Conservation (phyloP, 2,797 vertebrate genomes). For the Sciurus carolinensis region DNA sequence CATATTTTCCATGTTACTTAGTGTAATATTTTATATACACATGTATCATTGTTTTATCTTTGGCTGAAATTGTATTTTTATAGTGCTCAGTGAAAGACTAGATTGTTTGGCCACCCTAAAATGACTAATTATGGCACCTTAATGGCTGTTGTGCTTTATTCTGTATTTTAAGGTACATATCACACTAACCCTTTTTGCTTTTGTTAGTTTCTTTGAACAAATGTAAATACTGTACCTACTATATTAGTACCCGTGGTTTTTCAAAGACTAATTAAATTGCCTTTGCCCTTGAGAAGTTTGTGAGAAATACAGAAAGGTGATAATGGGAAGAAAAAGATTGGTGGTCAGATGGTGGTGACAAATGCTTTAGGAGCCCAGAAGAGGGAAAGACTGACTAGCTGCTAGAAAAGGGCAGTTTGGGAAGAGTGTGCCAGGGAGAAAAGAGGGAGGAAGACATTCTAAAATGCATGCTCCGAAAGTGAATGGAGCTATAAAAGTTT, state of each 20-base stretch:
- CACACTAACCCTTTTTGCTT: constrained; percentile 11
- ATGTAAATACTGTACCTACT: not conserved
- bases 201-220: constrained; percentile 46
- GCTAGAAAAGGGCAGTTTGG: not conserved
- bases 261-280: constrained; percentile 28
- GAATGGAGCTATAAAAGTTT: not conserved
- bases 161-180: not conserved
- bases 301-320: constrained; percentile 17
- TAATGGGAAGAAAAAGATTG: not conserved
- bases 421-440: not conserved
- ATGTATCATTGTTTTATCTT: not conserved
- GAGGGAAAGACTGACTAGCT: not conserved
- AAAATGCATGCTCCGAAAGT: constrained; percentile 23
- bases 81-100: not conserved
- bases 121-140: not conserved
- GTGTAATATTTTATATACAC: constrained; percentile 19
- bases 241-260: constrained; percentile 29
- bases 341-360: not conserved
- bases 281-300: constrained; percentile 45
- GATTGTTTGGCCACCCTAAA: not conserved
- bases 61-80: not conserved
- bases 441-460: constrained; percentile 8
- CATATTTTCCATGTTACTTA: not conserved
- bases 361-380: constrained; percentile 47
- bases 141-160: not conserved